Conservation (phyloP, 92 coral and sea anemone species). For the Porites evermanni region DNA sequence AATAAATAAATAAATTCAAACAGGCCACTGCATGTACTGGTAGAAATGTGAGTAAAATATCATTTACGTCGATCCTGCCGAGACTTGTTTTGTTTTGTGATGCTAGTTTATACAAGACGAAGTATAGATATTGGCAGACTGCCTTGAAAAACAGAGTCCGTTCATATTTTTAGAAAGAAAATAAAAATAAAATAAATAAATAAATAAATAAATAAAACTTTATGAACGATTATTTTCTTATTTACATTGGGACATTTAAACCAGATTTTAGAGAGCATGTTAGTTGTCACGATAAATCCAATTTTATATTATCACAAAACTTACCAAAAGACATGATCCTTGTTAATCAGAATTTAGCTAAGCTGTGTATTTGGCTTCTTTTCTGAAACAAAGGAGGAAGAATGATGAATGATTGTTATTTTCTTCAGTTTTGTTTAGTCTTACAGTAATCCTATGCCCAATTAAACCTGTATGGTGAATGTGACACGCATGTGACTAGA, state of each 20-base stretch:
- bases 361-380: neutral
- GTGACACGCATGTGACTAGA: too few relatives aligned
- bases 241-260: neutral
- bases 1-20: too few relatives aligned
- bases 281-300: neutral
- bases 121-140: too few relatives aligned
- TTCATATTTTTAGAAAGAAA: neutral
- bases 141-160: neutral
- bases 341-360: neutral
- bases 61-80: neutral
- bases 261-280: too few relatives aligned
- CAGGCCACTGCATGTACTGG: too few relatives aligned
- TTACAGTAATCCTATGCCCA: too few relatives aligned
- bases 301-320: neutral
- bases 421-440: neutral
- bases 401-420: neutral
- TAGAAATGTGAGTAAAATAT: neutral
- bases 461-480: too few relatives aligned
- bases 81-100: neutral
- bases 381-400: constrained; percentile 3
- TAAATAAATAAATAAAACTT: too few relatives aligned
- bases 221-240: neutral
- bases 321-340: constrained; percentile 31
- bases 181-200: too few relatives aligned
- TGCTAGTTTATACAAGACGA: neutral